A percentile compares a stretch with the other conserved stretches of the same genome.
Evolutionary conservation across 2,113 vertebrate species (phyloP).

Genomic region (Calypte anna): DNA sequence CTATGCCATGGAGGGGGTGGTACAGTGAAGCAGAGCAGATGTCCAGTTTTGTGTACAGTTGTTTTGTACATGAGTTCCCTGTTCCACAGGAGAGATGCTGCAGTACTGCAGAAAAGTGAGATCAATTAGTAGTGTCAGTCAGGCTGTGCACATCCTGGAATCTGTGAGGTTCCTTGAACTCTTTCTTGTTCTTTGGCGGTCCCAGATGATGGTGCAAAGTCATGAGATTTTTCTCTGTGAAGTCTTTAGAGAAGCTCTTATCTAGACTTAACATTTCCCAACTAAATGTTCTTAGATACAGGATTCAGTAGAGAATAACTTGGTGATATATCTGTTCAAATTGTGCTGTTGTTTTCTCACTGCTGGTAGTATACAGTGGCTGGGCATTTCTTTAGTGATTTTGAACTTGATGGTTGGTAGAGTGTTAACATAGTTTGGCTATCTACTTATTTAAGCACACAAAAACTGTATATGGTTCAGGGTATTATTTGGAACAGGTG

Average conservation of each 20-base stretch:
- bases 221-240: not conserved
- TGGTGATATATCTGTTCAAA: not conserved
- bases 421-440: not conserved
- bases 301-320: not conserved
- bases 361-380: not conserved
- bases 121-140: not conserved
- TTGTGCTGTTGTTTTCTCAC: not conserved
- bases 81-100: not conserved
- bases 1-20: not conserved
- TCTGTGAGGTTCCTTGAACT: not conserved
- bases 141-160: rapidly evolving
- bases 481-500: not conserved
- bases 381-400: not conserved
- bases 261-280: not conserved
- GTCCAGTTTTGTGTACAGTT: not conserved
- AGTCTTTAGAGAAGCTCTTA: not conserved
- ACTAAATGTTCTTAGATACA: not conserved
- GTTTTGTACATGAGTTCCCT: not conserved
- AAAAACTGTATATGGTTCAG: not conserved
- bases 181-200: not conserved
- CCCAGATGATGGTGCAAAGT: not conserved
- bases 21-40: not conserved
- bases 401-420: not conserved
- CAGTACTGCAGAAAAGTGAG: not conserved
- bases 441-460: not conserved